A percentile compares a stretch with the other conserved stretches of the same genome.
Evolutionary conservation across 2,113 vertebrate species (phyloP).

Genomic region (Catagonus wagneri): DNA sequence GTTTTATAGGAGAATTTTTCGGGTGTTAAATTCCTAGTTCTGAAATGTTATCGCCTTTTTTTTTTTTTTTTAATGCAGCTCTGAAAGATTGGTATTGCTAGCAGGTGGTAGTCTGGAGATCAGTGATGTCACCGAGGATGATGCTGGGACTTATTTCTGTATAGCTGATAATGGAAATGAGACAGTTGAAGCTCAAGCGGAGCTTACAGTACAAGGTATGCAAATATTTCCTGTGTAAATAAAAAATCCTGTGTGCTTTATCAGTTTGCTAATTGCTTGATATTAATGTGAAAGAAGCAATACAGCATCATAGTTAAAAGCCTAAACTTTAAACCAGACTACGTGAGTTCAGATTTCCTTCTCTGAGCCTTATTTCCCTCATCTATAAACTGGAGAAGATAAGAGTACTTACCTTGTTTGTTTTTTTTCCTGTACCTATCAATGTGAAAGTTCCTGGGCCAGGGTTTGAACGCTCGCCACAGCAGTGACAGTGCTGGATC

Average conservation of each 20-base stretch:
- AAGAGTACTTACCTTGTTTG: background rate
- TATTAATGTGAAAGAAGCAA: background rate
- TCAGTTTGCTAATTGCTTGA: background rate
- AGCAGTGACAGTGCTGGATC: too few species aligned
- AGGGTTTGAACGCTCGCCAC: too few species aligned
- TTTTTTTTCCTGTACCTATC: too few species aligned
- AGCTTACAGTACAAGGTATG: conserved; percentile 95
- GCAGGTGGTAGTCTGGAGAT: conserved; percentile 92
- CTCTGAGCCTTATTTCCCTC: background rate
- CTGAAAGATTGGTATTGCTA: conserved; percentile 88
- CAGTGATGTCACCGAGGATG: conserved; percentile 89
- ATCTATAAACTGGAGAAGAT: background rate
- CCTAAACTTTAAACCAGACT: background rate
- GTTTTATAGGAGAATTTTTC: background rate
- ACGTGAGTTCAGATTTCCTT: background rate
- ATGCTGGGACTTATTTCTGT: conserved; percentile 93
- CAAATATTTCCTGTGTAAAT: background rate
- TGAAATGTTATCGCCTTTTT: background rate
- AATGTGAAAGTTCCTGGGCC: too few species aligned
- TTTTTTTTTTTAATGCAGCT: conserved; percentile 82
- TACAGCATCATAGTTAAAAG: background rate
- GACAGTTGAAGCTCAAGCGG: conserved; percentile 92
- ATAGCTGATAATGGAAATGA: conserved; percentile 90
- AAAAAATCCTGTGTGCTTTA: background rate
- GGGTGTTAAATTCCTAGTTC: conserved; percentile 2